phyloP scores from a whole-genome alignment of 2,888 invertebrate species.

The Drosophila pseudotakahashii region DNA sequence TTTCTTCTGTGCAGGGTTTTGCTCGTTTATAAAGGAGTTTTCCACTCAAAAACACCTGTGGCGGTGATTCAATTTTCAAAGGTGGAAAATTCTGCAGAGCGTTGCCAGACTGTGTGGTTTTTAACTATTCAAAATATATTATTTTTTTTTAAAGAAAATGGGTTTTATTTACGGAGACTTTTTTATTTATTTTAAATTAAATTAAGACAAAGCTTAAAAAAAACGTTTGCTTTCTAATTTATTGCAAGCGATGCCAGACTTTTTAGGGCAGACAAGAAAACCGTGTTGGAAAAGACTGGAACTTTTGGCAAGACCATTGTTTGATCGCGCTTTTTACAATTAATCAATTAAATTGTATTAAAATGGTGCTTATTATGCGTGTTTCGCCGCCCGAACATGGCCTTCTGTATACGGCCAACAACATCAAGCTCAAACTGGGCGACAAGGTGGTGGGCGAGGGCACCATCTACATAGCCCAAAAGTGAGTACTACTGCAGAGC shows the following conservation, averaged over 20 bases:
- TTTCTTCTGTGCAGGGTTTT: neutral
- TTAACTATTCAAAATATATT: neutral
- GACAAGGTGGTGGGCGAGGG: conserved; percentile 79
- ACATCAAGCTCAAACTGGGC: conserved; percentile 82
- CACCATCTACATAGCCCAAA: conserved; percentile 82
- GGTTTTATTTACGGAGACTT: no score
- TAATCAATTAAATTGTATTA: conserved; percentile 42
- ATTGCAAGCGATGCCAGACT: conserved; percentile 1
- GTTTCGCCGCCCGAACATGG: conserved; percentile 81
- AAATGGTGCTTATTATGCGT: conserved; percentile 82
- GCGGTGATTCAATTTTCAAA: neutral
- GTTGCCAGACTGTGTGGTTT: neutral
- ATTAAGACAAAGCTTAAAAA: neutral
- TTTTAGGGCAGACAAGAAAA: neutral
- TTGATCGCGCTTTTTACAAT: conserved; percentile 35
- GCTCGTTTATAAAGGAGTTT: neutral
- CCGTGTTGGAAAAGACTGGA: conserved; percentile 10
- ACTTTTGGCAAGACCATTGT: conserved; percentile 6
- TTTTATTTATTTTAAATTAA: no score
- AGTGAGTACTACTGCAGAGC: conserved; percentile 62
- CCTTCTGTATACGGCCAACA: conserved; percentile 79
- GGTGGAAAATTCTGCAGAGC: neutral
- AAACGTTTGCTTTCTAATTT: neutral
- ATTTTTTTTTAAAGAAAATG: no score
- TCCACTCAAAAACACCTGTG: conserved; percentile 11